These are phyloP conservation scores for Eudasyphora cyanicolor DNA, from an alignment of 2,888 invertebrate species.

Conservation along the genomic window DNA sequence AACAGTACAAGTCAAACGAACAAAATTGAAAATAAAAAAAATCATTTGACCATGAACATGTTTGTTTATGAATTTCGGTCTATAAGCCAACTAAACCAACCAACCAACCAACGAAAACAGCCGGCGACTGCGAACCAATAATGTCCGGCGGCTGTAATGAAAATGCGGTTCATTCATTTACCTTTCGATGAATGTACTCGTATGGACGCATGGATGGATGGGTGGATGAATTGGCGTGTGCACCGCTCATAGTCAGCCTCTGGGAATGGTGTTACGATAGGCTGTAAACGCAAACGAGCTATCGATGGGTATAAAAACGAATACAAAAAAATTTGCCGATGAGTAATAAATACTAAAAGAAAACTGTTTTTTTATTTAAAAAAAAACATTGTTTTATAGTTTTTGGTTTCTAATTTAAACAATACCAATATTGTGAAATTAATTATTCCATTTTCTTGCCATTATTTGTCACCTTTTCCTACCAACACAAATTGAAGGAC, in stretches of 20 bases:
- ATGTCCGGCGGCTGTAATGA: neutral
- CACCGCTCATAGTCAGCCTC: neutral
- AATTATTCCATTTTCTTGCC: neutral
- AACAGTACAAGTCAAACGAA: neutral
- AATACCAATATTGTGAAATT: slow-evolving; percentile 5
- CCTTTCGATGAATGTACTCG: slow-evolving; percentile 21
- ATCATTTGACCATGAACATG: slow-evolving; percentile 47
- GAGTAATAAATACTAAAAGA: no score
- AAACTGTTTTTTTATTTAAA: no score
- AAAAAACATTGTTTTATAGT: no score
- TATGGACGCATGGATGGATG: no score
- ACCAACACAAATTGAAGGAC: neutral
- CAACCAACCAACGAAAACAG: neutral
- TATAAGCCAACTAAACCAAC: neutral
- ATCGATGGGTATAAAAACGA: no score
- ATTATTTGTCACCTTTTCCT: neutral
- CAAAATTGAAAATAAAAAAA: neutral
- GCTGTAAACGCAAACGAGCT: neutral
- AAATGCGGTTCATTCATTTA: slow-evolving; percentile 40
- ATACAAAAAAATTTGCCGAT: no score
- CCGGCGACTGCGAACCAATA: no score
- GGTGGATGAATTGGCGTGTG: slow-evolving; percentile 35
- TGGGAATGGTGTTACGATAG: neutral
- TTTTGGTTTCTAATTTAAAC: slow-evolving; percentile 25
- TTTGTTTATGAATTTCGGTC: slow-evolving; percentile 44